These are phyloP conservation scores for Chrysogorgia sp. DNA, from an alignment of 92 coral and sea anemone genomes.

Conservation along the genomic window DNA sequence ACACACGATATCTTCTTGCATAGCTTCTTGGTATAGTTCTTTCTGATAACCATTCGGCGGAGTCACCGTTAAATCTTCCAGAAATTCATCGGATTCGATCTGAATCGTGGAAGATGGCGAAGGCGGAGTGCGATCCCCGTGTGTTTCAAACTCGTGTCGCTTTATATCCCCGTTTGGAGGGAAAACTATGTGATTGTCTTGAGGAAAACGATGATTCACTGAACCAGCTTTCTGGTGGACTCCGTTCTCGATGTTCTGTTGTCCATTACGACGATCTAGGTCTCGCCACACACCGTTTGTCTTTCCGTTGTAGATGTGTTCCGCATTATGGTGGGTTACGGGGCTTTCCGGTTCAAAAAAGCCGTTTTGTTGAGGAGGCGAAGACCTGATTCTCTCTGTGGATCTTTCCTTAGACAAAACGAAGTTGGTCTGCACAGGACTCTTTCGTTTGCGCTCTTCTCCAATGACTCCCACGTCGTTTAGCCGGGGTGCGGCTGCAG, in stretches of 20 bases:
- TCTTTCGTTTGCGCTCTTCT: conserved; percentile 29
- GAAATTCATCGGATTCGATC: conserved; percentile 46
- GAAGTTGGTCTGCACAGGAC: conserved; percentile 14
- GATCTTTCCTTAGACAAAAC: neutral
- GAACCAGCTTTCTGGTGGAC: neutral
- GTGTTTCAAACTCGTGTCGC: conserved; percentile 49
- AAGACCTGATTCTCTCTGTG: conserved; percentile 6
- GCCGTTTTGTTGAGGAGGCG: conserved; percentile 30
- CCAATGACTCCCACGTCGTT: conserved; percentile 35
- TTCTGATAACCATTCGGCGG: conserved; percentile 73
- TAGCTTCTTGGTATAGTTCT: conserved; percentile 78
- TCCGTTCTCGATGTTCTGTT: neutral
- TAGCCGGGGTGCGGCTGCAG: neutral
- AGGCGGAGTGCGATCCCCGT: conserved; percentile 76
- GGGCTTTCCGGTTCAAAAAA: neutral
- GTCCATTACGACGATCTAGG: neutral
- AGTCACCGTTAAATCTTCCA: conserved; percentile 58
- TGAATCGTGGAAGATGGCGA: conserved; percentile 62
- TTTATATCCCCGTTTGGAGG: conserved; percentile 1
- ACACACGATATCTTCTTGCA: conserved; percentile 77
- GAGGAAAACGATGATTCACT: neutral
- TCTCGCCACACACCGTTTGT: neutral
- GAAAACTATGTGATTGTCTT: neutral
- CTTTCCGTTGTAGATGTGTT: neutral
- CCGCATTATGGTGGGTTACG: neutral